Base-by-base conservation (phyloP, 2,113 vertebrate species). In the Bubalus kerabau region DNA sequence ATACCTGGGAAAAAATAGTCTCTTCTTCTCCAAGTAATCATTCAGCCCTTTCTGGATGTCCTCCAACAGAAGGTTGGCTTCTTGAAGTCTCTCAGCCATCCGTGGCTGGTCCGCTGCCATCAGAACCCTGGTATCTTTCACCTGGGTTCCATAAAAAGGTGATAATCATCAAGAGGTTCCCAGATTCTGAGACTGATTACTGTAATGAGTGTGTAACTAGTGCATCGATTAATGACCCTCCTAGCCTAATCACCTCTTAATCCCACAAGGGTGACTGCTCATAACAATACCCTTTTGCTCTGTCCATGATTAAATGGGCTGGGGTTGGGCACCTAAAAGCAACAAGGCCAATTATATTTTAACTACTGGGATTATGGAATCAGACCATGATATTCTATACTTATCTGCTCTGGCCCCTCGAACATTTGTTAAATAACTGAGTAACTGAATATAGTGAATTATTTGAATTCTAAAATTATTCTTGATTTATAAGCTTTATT, bases 21-120 rank as follows among this genome's bases (percentile, higher is more conserved):
- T 99, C 98, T 99, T 99, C 95, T 99, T 99, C 96, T 99, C 99
- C 97, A 99, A 97, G 97, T 99, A 99, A 62, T 98, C 98, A 98
- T 99, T 99, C 57, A 99, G 98, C 12, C 99, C 99, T 84, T 98
- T 99, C 28, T 99, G 99, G 97, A 99, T 99, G 16, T 99, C 99
- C 94, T 99, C 99, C 96, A 99, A 98, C 82, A 99, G 98, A 54
- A 74, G 0, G 94, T 99, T 99, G 95, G 99, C 99, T 98, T 99
- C 99, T 60, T 99, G 99, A 95, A 99, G 99, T 91, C 98, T 99
- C 52, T 99, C 98, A 81, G 99, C 98, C 99, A 99, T 99, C 97
- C 98, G 99, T 30, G 99, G 98, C 95, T 99, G 99, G 46, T 99
- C 99, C 15, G 99, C 99, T 95, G 99, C 99, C 94, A 99, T 98